Evolutionary conservation across 2,888 invertebrate species (phyloP).

Genomic region (Mythimna vitellina): DNA sequence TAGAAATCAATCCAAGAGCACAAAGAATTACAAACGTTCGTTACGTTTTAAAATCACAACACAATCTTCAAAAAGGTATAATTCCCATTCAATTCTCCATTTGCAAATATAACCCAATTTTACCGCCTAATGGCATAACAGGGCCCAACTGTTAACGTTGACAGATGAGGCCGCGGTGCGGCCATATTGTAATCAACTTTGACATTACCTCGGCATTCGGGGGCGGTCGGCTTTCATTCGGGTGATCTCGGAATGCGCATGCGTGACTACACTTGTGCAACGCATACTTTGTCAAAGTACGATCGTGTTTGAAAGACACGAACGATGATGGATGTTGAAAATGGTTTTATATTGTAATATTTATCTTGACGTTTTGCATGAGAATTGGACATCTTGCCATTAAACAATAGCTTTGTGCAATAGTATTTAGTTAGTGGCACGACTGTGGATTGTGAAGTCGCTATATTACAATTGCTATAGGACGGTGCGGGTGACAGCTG

Average conservation of each 20-base stretch:
- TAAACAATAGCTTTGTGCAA: constrained; percentile 56
- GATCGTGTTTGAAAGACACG: constrained; percentile 61
- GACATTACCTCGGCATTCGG: constrained; percentile 49
- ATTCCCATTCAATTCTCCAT: constrained; percentile 4
- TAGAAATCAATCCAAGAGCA: background rate
- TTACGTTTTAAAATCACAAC: no score
- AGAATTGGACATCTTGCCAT: constrained; percentile 51
- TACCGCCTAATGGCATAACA: background rate
- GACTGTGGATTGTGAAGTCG: constrained; percentile 34
- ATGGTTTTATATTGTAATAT: constrained; percentile 57
- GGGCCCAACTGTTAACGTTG: constrained; percentile 45
- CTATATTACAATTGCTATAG: no score
- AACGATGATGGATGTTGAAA: constrained; percentile 56
- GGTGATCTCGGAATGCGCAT: constrained; percentile 64
- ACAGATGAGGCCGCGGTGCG: constrained; percentile 48
- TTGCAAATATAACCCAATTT: constrained; percentile 12
- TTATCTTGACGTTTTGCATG: constrained; percentile 58
- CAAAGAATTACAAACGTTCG: background rate
- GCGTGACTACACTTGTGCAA: constrained; percentile 61
- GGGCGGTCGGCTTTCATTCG: constrained; percentile 70
- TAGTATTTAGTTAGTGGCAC: constrained; percentile 52
- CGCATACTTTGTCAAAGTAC: constrained; percentile 54
- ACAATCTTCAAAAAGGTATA: background rate
- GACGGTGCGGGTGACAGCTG: no score
- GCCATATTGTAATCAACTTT: constrained; percentile 44